phyloP scores from a whole-genome alignment of 2,113 vertebrate genomes.

The Piprites chloris region DNA sequence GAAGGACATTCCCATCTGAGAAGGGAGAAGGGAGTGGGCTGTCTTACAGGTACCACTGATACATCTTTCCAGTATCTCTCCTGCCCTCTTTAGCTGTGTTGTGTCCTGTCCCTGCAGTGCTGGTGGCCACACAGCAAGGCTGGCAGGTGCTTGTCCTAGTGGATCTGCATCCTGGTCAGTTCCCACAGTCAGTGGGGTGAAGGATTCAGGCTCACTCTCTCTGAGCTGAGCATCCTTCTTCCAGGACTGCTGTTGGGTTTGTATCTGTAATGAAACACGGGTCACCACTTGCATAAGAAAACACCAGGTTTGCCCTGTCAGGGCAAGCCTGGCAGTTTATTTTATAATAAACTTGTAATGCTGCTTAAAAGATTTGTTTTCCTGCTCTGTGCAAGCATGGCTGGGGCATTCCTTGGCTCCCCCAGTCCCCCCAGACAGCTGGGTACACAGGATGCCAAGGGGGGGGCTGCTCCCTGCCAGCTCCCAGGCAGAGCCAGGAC shows the following conservation, averaged over 20 bases:
- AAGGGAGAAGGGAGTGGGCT: background rate
- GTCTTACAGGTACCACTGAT: background rate
- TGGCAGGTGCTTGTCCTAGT: background rate
- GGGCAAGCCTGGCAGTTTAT: background rate
- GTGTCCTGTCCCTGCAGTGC: background rate
- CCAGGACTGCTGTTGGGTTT: background rate
- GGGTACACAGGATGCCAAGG: fast-evolving
- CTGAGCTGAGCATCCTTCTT: background rate
- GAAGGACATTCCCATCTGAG: background rate
- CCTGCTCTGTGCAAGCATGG: background rate
- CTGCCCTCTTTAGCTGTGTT: background rate
- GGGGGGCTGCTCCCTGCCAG: background rate
- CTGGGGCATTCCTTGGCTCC: background rate
- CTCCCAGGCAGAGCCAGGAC: background rate
- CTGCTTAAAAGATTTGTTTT: background rate
- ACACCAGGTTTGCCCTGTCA: background rate
- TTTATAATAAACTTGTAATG: background rate
- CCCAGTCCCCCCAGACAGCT: background rate
- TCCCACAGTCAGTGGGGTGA: background rate
- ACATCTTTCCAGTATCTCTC: background rate
- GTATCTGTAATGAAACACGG: background rate
- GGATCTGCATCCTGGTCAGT: background rate
- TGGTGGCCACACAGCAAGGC: fast-evolving
- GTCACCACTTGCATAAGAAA: background rate
- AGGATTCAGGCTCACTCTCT: background rate